Percentiles rank a stretch among this genome's conserved stretches.
phyloP scores from a whole-genome alignment of 2,888 invertebrate genomes.

The Machimus rusticus region DNA sequence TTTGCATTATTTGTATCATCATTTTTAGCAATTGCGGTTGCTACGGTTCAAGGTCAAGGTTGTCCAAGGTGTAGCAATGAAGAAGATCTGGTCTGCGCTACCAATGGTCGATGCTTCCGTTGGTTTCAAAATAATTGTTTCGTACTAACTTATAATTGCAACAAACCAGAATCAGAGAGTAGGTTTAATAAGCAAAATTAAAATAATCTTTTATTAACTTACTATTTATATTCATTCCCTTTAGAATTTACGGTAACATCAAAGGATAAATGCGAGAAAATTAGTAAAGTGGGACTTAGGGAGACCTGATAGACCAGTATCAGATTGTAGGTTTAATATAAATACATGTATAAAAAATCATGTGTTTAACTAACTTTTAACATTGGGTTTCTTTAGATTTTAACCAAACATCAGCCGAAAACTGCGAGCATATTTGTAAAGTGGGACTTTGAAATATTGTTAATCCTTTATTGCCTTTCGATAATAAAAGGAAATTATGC shows the following conservation, averaged over 20 bases:
- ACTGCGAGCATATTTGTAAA: not conserved
- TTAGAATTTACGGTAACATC: not conserved
- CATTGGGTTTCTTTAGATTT: not conserved
- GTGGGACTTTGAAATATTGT: not conserved
- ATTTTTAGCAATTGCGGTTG: not conserved
- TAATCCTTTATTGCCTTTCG: not conserved
- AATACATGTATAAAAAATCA: not conserved
- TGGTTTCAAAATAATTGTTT: not conserved
- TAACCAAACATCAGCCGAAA: not conserved
- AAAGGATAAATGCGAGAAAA: not conserved
- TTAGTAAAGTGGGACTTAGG: not conserved
- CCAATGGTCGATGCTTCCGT: not conserved
- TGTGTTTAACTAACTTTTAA: not conserved
- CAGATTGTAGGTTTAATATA: not conserved
- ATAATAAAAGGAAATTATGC: no score
- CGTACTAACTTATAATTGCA: not conserved
- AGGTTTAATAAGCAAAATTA: not conserved
- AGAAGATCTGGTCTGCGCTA: not conserved
- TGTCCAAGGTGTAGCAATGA: not conserved
- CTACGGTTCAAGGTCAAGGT: not conserved
- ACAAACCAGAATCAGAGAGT: not conserved
- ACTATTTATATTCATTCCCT: not conserved
- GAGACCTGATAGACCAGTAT: not conserved
- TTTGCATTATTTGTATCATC: not conserved
- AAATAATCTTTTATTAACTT: not conserved